These are phyloP conservation scores for Cyaniris semiargus DNA, from an alignment of 2,888 invertebrate genomes.

Conservation along the genomic window DNA sequence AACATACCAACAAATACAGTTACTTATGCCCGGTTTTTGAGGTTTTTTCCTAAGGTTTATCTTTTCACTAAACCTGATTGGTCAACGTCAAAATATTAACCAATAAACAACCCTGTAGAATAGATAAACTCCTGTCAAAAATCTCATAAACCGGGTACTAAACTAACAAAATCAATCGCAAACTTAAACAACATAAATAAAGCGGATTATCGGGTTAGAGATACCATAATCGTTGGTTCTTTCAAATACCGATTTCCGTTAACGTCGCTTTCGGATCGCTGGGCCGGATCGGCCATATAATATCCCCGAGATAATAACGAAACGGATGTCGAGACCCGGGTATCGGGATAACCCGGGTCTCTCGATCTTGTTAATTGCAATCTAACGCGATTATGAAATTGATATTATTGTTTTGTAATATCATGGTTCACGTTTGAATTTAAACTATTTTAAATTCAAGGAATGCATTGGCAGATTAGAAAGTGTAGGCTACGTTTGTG, in stretches of 20 bases:
- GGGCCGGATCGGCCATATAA: constrained; percentile 47
- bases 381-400: constrained; percentile 2
- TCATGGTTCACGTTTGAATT: neutral
- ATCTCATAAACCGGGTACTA: neutral
- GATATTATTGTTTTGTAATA: constrained; percentile 23
- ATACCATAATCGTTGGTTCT: constrained; percentile 50
- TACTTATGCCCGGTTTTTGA: neutral
- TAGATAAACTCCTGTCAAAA: neutral
- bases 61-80: neutral
- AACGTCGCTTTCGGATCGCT: constrained; percentile 52
- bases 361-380: constrained; percentile 27
- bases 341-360: constrained; percentile 24
- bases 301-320: constrained; percentile 34
- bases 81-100: neutral
- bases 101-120: neutral
- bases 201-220: constrained; percentile 32
- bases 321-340: constrained; percentile 16
- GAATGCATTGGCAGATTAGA: neutral
- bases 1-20: neutral
- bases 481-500: too few species aligned
- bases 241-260: constrained; percentile 49
- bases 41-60: neutral
- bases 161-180: neutral
- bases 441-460: neutral
- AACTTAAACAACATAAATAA: constrained; percentile 10